Evolutionary conservation across 2,888 invertebrate genomes (phyloP).

Genomic region (Sarcophaga subvicina): DNA sequence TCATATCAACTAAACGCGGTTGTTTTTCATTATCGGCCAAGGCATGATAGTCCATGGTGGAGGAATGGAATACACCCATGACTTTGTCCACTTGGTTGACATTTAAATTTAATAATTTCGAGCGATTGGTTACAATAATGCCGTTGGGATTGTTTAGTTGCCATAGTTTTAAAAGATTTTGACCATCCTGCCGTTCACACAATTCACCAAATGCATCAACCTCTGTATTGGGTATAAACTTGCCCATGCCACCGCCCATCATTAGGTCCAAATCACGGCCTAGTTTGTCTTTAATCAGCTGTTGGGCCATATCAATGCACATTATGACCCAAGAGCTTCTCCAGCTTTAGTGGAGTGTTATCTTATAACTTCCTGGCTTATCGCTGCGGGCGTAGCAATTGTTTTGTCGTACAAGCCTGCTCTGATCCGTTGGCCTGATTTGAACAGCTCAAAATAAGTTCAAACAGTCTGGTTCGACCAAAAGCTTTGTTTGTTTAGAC

Average conservation of each 20-base stretch:
- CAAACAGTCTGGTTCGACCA: too few species aligned
- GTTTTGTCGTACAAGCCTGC: too few species aligned
- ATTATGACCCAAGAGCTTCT: neutral
- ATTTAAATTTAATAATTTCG: slow-evolving; percentile 83
- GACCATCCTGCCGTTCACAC: slow-evolving; percentile 85
- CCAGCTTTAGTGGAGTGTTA: too few species aligned
- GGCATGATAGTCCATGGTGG: slow-evolving; percentile 84
- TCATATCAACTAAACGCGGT: slow-evolving; percentile 86
- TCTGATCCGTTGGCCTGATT: too few species aligned
- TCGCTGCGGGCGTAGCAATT: too few species aligned
- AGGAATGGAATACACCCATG: slow-evolving; percentile 83
- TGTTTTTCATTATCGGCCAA: slow-evolving; percentile 77
- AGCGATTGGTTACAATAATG: slow-evolving; percentile 84
- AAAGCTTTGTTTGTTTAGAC: too few species aligned
- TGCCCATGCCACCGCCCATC: slow-evolving; percentile 88
- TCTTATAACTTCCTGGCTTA: too few species aligned
- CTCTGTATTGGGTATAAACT: slow-evolving; percentile 84
- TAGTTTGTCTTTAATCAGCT: slow-evolving; percentile 86
- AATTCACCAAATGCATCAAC: slow-evolving; percentile 81
- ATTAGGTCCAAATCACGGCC: slow-evolving; percentile 89
- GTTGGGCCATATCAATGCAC: slow-evolving; percentile 89
- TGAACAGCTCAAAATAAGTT: too few species aligned
- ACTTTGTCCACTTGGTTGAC: slow-evolving; percentile 82
- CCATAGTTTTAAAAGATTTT: slow-evolving; percentile 87
- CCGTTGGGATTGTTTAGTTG: slow-evolving; percentile 82